A percentile compares a stretch with the other conserved stretches of the same genome.
phyloP scores from a whole-genome alignment of 1,140 invertebrate species.

The Pseudomyrmex gracilis region DNA sequence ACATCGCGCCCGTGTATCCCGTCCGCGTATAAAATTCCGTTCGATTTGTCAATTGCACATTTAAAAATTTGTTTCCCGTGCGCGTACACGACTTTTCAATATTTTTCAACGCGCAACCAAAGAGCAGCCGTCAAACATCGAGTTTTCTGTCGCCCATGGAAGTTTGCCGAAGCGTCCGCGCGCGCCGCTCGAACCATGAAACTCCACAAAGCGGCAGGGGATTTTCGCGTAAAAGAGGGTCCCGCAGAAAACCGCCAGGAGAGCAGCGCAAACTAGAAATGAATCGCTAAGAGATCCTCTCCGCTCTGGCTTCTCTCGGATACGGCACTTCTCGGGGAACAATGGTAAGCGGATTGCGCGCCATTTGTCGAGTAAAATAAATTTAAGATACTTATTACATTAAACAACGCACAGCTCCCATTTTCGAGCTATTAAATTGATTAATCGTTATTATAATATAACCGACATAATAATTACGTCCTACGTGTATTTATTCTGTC shows the following conservation, averaged over 20 bases:
- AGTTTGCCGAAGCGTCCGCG: conserved; percentile 14
- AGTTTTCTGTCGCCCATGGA: not conserved
- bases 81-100: conserved; percentile 30
- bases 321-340: conserved; percentile 39
- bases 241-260: conserved; percentile 27
- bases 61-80: not conserved
- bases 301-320: conserved; percentile 24
- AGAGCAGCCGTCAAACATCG: conserved; percentile 22
- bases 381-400: conserved; percentile 5
- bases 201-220: conserved; percentile 48
- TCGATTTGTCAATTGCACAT: conserved; percentile 2
- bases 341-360: conserved; percentile 2
- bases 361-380: conserved; percentile 1
- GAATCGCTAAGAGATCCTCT: conserved; percentile 44
- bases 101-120: conserved; percentile 33
- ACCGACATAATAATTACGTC: conserved; percentile 7
- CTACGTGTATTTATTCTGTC: not conserved
- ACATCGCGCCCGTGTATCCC: not conserved
- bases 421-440: conserved; percentile 13
- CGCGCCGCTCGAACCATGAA: conserved; percentile 5
- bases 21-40: not conserved
- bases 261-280: conserved; percentile 34
- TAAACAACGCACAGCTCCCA: not conserved
- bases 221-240: conserved; percentile 32
- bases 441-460: not conserved